Evolutionary conservation across 2,888 invertebrate genomes (phyloP), one percentile per base, ranked within the genome.

Genomic region (Busseola fusca): DNA sequence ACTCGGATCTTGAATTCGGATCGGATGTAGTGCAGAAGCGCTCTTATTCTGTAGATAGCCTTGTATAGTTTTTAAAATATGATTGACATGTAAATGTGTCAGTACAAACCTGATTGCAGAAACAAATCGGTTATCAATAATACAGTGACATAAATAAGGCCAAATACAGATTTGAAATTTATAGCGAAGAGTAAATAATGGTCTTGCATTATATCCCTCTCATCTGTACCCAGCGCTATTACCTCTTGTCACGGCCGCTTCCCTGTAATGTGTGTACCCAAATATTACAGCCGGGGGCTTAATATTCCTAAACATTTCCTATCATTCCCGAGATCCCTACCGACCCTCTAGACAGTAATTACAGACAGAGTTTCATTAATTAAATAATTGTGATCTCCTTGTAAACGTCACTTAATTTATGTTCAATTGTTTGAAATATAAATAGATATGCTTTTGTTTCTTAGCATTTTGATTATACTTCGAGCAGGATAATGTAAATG

Each of bases 271-370:
- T 87, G 81, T 87, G 83, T 81, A 75, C 85, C 81, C 82, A 78
- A 86, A 87, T 87, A 83, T 84, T 81, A 84, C 83, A 79, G 65
- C 67, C 65, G 34, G 70, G 66, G 80, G 82, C 84, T 86, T 87
- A 87, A 88, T 89, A 88, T 87, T 87, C 86, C 77, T 77, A 82
- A 88, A 88, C 87, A 88, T 87, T 87, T 85, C 88, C 86, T 88
- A 88, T 87, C 86, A 85, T 88, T 86, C 84, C 82, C 70, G 72
- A 76, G 79, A 81, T 74, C 83, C 83, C 84, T 78, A 81, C 82
- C 86, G 79, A 85, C 90, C 88, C 89, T 87, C 84, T 77, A 82
- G 83, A 83, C 83, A 86, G 78, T 78, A 78, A 80, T 84, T 85
- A 84, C 80, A 84, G 81, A 80, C 86, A 74, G 76, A 84, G 84